A percentile compares a stretch with the other conserved stretches of the same genome.
phyloP scores from a whole-genome alignment of 2,113 vertebrate genomes.

The Lontra canadensis region DNA sequence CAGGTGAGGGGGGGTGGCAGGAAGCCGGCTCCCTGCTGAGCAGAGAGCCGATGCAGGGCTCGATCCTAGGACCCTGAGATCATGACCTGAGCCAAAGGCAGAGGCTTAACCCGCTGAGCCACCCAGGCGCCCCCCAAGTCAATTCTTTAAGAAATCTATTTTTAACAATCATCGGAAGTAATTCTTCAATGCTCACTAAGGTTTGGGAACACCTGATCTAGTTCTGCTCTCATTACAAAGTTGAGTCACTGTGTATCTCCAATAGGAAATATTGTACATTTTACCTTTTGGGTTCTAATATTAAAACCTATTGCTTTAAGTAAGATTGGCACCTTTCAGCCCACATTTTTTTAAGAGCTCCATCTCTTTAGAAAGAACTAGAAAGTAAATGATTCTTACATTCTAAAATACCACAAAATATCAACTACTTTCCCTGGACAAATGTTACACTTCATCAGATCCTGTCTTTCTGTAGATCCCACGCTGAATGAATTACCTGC shows the following conservation, averaged over 20 bases:
- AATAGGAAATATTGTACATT: neutral
- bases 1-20: no score
- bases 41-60: no score
- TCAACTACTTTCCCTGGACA: neutral
- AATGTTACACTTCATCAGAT: neutral
- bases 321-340: neutral
- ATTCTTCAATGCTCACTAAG: neutral
- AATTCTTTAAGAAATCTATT: neutral
- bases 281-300: neutral
- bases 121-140: no score
- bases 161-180: neutral
- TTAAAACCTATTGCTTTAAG: constrained; percentile 53
- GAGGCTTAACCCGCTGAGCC: no score
- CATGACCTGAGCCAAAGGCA: no score
- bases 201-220: neutral
- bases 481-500: neutral
- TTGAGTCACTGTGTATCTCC: neutral
- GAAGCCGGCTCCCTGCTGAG: no score
- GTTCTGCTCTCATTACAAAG: neutral
- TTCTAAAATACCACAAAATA: constrained; percentile 14
- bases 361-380: constrained; percentile 9
- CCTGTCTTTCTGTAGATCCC: neutral
- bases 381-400: constrained; percentile 36
- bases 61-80: no score
- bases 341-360: neutral